Base-by-base conservation (phyloP, 37 sponge, comb jelly and placozoan genomes). In the Geodia barretti region DNA sequence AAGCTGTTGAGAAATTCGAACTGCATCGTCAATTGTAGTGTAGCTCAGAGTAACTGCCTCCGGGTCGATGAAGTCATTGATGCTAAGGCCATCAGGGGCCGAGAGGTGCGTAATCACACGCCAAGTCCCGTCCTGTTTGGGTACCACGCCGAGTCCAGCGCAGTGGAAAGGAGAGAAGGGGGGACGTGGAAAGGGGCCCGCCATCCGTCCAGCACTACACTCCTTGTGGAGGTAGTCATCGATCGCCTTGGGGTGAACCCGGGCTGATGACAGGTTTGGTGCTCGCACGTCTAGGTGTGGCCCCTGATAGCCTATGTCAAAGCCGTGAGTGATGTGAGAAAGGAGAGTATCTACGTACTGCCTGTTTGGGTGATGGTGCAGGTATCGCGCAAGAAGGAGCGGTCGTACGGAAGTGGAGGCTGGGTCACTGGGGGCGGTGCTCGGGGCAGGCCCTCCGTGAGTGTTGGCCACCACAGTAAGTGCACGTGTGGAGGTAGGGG, bases 61-160 rank as follows among this genome's bases (percentile, higher is more conserved):
- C 21, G 78, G 34, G 32, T 43, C 38, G 24, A 85, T 85, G 39
- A 33, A 47, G 62, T 85, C 86, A 58, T 85, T 77, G 31, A 85
- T 70, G 60, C 86, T 79, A 24, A 28, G 19, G 42, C 84, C 84
- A 29, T 38, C 41, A 20, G 84, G 84, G 41, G 84, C 76, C 32
- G 79, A 85, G 21, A 77, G 72, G 79, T 85, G 78, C 30, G 35
- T 37, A 29, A 85, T 85, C 17, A 85, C 40, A n/a, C 86, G n/a
- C 86, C 86, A 85, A 34, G 72, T 39, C 23, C 86, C 86, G 59
- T 78, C 68, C 32, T 77, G 43, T 32, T 85, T 85, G 3, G 84
- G 84, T 54, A 83, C 68, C 19, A 61, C 67, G 29, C 84, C 84
- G 32, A 83, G 19, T 20, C 81, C 81, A 39, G 81, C 62, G 30